Evolutionary conservation across 1,140 invertebrate genomes (phyloP).

Genomic region (Galleria mellonella): DNA sequence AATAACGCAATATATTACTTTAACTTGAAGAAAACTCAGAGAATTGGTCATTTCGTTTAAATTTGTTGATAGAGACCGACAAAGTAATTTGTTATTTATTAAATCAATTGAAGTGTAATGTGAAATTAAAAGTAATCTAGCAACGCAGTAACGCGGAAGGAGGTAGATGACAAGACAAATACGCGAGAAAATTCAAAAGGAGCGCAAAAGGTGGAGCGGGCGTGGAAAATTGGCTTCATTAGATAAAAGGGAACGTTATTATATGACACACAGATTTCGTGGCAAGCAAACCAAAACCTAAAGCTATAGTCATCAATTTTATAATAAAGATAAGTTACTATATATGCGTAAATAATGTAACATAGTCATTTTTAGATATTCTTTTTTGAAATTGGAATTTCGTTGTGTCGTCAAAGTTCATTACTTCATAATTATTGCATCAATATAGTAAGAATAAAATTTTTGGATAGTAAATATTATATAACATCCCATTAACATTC

Average conservation of each 20-base stretch:
- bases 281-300: conserved; percentile 1
- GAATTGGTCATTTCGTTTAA: no score
- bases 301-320: background rate
- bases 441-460: no score
- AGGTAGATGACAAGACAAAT: conserved; percentile 70
- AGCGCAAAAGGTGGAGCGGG: conserved; percentile 56
- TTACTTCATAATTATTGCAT: no score
- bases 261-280: conserved; percentile 20
- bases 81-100: conserved; percentile 33
- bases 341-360: no score
- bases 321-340: background rate
- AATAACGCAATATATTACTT: no score
- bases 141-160: conserved; percentile 55
- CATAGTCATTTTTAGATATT: no score
- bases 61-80: background rate
- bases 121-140: conserved; percentile 68
- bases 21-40: no score
- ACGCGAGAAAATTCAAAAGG: conserved; percentile 68
- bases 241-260: conserved; percentile 43
- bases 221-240: conserved; percentile 71
- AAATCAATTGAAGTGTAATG: conserved; percentile 60
- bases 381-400: no score
- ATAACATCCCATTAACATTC: no score
- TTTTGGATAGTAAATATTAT: no score
- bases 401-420: no score